Percentiles rank a stretch among this genome's conserved stretches.
Conservation (phyloP, 2,888 invertebrate genomes). For the Noctua janthina region DNA sequence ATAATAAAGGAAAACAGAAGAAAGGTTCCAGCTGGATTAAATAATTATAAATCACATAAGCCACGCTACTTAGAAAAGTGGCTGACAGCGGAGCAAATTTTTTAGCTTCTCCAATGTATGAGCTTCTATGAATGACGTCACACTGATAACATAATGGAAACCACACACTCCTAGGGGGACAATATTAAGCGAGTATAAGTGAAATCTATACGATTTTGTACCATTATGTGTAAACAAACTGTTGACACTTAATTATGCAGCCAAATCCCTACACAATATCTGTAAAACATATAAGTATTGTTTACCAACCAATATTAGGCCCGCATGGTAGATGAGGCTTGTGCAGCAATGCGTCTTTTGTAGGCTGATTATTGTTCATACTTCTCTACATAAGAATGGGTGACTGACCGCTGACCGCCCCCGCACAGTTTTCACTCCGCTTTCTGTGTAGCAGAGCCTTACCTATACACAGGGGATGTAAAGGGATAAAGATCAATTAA, state of each 20-base stretch:
- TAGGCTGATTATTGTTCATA: not conserved
- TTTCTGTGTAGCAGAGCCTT: constrained; percentile 8
- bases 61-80: too few relatives aligned
- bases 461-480: constrained; percentile 31
- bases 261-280: not conserved
- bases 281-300: not conserved
- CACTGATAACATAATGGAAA: not conserved
- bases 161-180: not conserved
- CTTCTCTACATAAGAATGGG: not conserved
- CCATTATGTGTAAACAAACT: not conserved
- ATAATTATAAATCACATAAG: not conserved
- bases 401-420: not conserved
- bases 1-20: not conserved
- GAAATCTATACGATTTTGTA: not conserved
- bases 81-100: too few relatives aligned
- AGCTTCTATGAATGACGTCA: not conserved
- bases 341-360: not conserved
- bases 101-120: not conserved
- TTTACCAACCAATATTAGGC: not conserved
- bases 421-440: not conserved
- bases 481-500: constrained; percentile 73
- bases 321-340: not conserved
- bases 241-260: not conserved
- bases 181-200: not conserved
- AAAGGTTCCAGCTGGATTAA: not conserved